Conservation (phyloP, 1,140 invertebrate species). For the Pygmarrhopalites habei region DNA sequence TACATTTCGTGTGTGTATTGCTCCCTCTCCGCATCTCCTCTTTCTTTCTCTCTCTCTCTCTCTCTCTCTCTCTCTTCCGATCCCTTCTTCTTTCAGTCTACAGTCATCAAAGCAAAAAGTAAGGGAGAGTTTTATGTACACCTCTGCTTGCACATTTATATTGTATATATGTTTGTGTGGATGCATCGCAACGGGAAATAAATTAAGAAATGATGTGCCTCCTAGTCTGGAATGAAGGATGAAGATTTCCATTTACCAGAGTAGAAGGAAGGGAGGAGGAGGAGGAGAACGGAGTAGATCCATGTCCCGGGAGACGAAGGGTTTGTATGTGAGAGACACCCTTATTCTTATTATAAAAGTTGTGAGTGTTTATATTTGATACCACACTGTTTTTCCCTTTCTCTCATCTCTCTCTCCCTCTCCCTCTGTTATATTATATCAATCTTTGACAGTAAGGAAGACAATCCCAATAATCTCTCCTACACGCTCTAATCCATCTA, state of each 20-base stretch:
- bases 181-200: neutral
- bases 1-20: neutral
- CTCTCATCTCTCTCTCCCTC: too few species aligned
- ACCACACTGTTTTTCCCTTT: constrained; percentile 21
- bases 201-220: constrained; percentile 4
- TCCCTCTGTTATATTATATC: too few species aligned
- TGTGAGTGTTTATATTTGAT: constrained; percentile 28
- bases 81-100: neutral
- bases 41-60: too few species aligned
- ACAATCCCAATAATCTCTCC: constrained; percentile 20
- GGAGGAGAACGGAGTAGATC: too few species aligned
- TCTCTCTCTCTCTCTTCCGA: neutral
- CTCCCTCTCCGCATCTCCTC: too few species aligned
- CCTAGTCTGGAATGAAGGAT: constrained; percentile 26
- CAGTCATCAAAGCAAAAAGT: too few species aligned
- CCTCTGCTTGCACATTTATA: too few species aligned
- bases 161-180: too few species aligned
- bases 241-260: constrained; percentile 30
- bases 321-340: constrained; percentile 19
- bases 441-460: constrained; percentile 29
- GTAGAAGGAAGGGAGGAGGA: too few species aligned
- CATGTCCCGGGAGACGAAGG: constrained; percentile 19
- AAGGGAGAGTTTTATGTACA: too few species aligned
- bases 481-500: constrained; percentile 21
- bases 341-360: constrained; percentile 24